These are phyloP conservation scores for Coendou prehensilis DNA, from an alignment of 2,797 vertebrate genomes.

Conservation along the genomic window DNA sequence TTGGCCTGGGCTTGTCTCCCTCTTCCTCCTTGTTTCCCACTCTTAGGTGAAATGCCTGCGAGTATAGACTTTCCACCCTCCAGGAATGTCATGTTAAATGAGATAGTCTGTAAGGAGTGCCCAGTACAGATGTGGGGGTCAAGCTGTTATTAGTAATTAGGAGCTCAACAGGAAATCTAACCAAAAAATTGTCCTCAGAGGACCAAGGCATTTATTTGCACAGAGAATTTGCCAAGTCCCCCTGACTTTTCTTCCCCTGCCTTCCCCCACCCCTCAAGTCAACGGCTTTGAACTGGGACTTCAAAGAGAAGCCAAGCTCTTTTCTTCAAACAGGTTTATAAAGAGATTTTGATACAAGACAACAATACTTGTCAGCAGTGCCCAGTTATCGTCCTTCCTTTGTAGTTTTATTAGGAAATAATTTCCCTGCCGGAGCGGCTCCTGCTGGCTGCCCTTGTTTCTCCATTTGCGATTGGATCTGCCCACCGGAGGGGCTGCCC, in stretches of 20 bases:
- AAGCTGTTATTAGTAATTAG: not conserved
- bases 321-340: constrained; percentile 90
- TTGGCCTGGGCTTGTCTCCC: not conserved
- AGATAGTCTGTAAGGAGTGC: not conserved
- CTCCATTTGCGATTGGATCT: constrained; percentile 86
- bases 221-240: constrained; percentile 72
- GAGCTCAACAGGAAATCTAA: constrained; percentile 17
- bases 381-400: constrained; percentile 89
- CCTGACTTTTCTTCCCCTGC: constrained; percentile 74
- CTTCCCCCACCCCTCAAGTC: constrained; percentile 73
- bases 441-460: constrained; percentile 87
- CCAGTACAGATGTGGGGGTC: not conserved
- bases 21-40: not conserved
- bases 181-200: not conserved
- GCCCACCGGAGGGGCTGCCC: constrained; percentile 82
- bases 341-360: constrained; percentile 90
- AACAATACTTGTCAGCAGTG: constrained; percentile 88
- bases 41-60: not conserved
- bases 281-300: constrained; percentile 88
- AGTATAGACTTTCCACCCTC: not conserved
- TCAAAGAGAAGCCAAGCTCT: constrained; percentile 88
- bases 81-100: not conserved
- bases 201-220: constrained; percentile 67
- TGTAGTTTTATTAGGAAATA: constrained; percentile 91
- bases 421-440: constrained; percentile 86